Evolutionary conservation across 1,140 invertebrate species (phyloP), one percentile per base, ranked within the genome.

Genomic region (Philopotamus ludificatus): DNA sequence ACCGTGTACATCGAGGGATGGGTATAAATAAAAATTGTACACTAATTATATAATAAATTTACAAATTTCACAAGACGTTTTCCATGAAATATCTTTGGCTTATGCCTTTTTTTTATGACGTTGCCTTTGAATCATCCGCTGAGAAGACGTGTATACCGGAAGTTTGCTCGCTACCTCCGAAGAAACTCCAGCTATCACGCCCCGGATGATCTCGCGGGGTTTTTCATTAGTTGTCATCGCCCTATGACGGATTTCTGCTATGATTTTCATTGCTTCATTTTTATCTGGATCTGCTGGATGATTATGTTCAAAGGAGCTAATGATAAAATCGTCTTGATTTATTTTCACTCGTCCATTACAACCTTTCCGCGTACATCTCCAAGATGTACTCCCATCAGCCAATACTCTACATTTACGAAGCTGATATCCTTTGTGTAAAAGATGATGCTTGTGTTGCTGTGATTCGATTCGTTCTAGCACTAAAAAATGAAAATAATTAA

Each of bases 261-360:
- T 12, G 28, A 55, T 15, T 20, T 55, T 55, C 25, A 39, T 3
- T 3, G 16, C 53, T 55, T 55, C 53, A 34, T 55, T 55, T 39
- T 18, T 8, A 26, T 55, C 26, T 18, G 53, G 53, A 55, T 55
- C 16, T 55, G 53, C n/a, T 28, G 53, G 3, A 34, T 55, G 53
- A 34, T 55, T 55, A 18, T 55, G 53, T 55, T 55, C 53, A 7
- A 2, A 7, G 10, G 16, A 3, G 10, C 28, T 21, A 55, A 16
- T 8, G 53, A 55, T 16, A 34, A 8, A 23, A 10, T 55, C 39
- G 15, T 34, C 2, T 34, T 55, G 23, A n/a, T 18, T 26, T 34
- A 34, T 8, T 39, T 18, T 55, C 23, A 39, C 25, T 34, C 28
- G 53, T 10, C 53, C 23, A 9, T 23, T 10, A 34, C 53, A 55